Percentiles rank a stretch among this genome's conserved stretches.
Evolutionary conservation across 2,113 vertebrate species (phyloP).

Genomic region (Camelus bactrianus): DNA sequence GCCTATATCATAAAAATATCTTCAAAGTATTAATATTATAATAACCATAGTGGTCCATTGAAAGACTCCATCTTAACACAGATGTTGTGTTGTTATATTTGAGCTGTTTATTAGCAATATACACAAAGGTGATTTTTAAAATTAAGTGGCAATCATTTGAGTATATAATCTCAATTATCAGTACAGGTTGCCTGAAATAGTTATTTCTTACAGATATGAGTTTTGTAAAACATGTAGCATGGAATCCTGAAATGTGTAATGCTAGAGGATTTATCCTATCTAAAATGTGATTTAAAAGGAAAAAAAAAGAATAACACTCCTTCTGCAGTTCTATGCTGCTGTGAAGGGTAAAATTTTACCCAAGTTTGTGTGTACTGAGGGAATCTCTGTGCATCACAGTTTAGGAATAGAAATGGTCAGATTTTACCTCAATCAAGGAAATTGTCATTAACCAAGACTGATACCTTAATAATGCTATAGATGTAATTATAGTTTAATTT

Average conservation of each 20-base stretch:
- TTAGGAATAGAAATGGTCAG: slow-evolving; percentile 78
- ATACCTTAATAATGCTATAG: slow-evolving; percentile 67
- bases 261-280: not conserved
- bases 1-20: not conserved
- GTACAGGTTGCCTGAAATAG: not conserved
- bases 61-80: slow-evolving; percentile 20
- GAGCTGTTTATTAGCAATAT: not conserved
- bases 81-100: not conserved
- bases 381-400: slow-evolving; percentile 30
- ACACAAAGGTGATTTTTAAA: not conserved
- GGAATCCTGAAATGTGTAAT: not conserved
- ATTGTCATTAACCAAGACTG: slow-evolving; percentile 73
- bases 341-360: not conserved
- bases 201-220: not conserved
- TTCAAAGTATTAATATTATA: not conserved
- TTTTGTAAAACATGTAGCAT: not conserved
- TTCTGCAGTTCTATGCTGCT: not conserved
- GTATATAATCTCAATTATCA: not conserved
- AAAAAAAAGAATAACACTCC: not conserved
- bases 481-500: slow-evolving; percentile 80
- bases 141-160: not conserved
- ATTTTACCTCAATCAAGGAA: slow-evolving; percentile 79
- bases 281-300: slow-evolving; percentile 12
- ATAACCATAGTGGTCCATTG: not conserved
- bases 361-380: not conserved